Base-by-base conservation (phyloP, 2,888 invertebrate genomes). In the Nomada hirtipes region DNA sequence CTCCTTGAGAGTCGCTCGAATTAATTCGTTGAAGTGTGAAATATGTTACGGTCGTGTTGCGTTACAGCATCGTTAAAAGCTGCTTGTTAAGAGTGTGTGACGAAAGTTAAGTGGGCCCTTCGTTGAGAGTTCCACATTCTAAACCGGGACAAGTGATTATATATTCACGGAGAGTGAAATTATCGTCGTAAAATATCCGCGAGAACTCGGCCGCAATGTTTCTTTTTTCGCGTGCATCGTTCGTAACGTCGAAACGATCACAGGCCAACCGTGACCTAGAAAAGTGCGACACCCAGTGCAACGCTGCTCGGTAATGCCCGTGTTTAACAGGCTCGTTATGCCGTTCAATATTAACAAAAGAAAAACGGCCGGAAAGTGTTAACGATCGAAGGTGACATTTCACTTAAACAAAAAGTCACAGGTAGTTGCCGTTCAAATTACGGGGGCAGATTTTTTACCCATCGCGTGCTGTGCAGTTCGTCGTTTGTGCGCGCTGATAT, bases 211-310 rank as follows among this genome's bases (percentile, higher is more conserved):
- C 47, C 47, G 47, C 4, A 47, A 47, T 47, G 44, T 52, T 52
- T 44, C 63, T 29, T 71, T 13, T 60, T 64, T 15, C 4, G 57
- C 50, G 52, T 65, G 4, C 57, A 13, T 70, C 42, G 26, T 71
- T 60, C 20, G 18, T 55, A 55, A 61, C 42, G 61, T 42, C 44
- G 52, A 55, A 72, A 63, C 60, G 61, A 52, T 63, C n/a, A 47
- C 7, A 36, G 36, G 61, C 50, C 15, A 71, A 71, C 36, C 26
- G 67, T 80, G 78, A 80, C 78, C 67, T 52, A 77, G 67, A 68
- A 80, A 77, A 68, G 80, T 80, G 72, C 52, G 50, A 29, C 36
- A 50, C 15, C 44, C 26, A 64, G 36, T 18, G 20, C 59, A 15
- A 64, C 2, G 47, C 26, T 29, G 50, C 10, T 44, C 52, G 26